phyloP scores from a whole-genome alignment of 1,140 invertebrate species.

The Pseudomyrmex concolor region DNA sequence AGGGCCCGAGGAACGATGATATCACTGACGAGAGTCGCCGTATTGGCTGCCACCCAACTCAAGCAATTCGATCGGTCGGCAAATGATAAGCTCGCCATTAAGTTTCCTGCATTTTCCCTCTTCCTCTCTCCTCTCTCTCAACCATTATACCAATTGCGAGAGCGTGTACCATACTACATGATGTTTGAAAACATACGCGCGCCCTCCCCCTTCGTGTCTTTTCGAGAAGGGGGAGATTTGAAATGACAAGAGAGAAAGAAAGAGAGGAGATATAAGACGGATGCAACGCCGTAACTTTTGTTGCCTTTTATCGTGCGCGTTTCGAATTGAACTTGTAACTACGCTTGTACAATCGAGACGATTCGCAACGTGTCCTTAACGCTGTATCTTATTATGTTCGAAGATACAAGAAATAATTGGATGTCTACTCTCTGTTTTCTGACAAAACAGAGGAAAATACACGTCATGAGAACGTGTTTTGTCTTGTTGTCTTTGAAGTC shows the following conservation, averaged over 20 bases:
- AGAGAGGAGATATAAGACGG: conserved; percentile 12
- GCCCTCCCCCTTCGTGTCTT: too few relatives aligned
- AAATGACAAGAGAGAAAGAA: conserved; percentile 44
- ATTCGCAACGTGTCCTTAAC: conserved; percentile 70
- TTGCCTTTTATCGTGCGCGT: background rate
- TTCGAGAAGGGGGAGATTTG: background rate
- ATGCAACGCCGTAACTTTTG: background rate
- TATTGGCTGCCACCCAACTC: conserved; percentile 83
- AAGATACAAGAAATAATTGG: conserved; percentile 1
- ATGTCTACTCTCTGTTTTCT: background rate
- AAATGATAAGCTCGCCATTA: conserved; percentile 22
- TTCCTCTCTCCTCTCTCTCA: conserved; percentile 75
- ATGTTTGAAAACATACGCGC: too few relatives aligned
- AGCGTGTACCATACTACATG: conserved; percentile 39
- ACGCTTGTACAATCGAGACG: background rate
- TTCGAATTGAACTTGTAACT: conserved; percentile 45
- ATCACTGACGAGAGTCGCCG: conserved; percentile 82
- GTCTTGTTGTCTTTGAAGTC: too few relatives aligned
- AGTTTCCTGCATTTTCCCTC: background rate
- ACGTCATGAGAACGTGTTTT: too few relatives aligned
- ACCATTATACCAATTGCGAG: conserved; percentile 78
- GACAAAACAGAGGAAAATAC: background rate
- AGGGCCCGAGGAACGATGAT: conserved; percentile 77
- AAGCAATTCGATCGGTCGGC: conserved; percentile 74
- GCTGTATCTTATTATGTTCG: conserved; percentile 76